Evolutionary conservation across 2,113 vertebrate species (phyloP), one percentile per base, ranked within the genome.

Genomic region (Todiramphus saurophagus): DNA sequence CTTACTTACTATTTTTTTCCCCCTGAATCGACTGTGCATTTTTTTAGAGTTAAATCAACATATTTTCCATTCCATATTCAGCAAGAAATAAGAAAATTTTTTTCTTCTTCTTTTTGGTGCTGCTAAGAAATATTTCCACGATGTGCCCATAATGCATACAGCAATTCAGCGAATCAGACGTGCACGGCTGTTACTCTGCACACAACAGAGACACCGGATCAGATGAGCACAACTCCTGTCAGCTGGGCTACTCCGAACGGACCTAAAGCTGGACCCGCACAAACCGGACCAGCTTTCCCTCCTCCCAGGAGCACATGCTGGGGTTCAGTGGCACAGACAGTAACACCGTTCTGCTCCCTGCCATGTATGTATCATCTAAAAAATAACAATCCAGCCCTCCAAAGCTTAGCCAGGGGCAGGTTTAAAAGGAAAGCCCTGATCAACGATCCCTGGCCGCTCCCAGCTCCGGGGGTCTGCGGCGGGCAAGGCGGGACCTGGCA

Each of bases 11-110:
- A 27, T 46, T n/a, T 46, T 90, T 95, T 50, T 18, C 85, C 43
- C 23, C 19, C 63, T 76, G 93, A 93, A 97, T 94, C 24, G 67
- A 92, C 66, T 93, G 72, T 95, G 94, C 94, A 96, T 98, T 97
- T 98, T 98, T 97, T 97, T 94, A 95, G 96, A 91, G 87, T 97
- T 97, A 98, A 98, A 98, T 97, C 98, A 98, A 98, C 97, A 96
- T 87, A 86, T 96, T 97, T 98, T 97, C 97, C 97, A 97, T 97
- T 97, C 96, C 94, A 94, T 96, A 97, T 97, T 91, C 96, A 97
- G 89, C 79, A 97, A 96, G 95, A 97, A 97, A 97, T 97, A 88
- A 95, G 93, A 95, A 97, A 97, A 97, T 97, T 3, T 16, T 66
- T 28, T 59, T 91, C 87, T 85, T 27, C 14, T 53, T 53, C 51